Percentiles rank a stretch among this genome's conserved stretches.
Conservation (phyloP, 2,797 vertebrate species). For the Enteromius treurensis region DNA sequence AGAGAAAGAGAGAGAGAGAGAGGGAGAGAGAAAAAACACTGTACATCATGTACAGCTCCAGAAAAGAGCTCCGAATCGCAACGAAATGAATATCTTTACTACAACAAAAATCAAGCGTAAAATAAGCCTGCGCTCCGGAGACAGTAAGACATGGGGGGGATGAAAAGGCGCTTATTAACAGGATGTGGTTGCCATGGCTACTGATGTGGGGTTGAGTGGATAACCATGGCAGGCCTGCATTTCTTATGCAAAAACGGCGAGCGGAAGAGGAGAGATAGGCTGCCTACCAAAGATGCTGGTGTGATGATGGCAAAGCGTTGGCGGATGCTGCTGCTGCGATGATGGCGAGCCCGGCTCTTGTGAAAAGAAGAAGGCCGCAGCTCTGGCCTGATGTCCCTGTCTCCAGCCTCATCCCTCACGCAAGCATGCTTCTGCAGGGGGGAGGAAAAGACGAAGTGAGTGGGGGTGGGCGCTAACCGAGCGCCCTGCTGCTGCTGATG, state of each 20-base stretch:
- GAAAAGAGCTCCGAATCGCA: constrained; percentile 15
- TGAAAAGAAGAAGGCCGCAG: constrained; percentile 89
- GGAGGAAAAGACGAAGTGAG: constrained; percentile 56
- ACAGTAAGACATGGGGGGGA: constrained; percentile 24
- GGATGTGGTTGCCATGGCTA: constrained; percentile 96
- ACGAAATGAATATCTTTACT: background rate
- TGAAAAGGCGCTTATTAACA: constrained; percentile 74
- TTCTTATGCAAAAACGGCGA: constrained; percentile 69
- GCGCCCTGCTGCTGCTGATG: constrained; percentile 59
- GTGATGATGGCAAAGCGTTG: constrained; percentile 97
- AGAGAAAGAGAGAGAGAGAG: background rate
- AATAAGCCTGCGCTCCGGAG: constrained; percentile 75
- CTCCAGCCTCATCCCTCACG: constrained; percentile 89
- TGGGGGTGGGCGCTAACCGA: constrained; percentile 63
- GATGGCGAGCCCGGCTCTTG: constrained; percentile 91
- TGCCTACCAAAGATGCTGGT: constrained; percentile 95
- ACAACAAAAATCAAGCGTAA: constrained; percentile 12
- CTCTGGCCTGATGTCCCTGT: constrained; percentile 92
- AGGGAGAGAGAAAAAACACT: background rate
- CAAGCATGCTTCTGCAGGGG: constrained; percentile 59
- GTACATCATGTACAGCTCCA: constrained; percentile 41
- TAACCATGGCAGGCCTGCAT: constrained; percentile 77
- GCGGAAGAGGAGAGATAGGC: constrained; percentile 41
- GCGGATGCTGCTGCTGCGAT: constrained; percentile 86
- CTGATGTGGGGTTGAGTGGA: constrained; percentile 72